Conservation (phyloP, 2,797 vertebrate genomes). For the Acridotheres tristis region DNA sequence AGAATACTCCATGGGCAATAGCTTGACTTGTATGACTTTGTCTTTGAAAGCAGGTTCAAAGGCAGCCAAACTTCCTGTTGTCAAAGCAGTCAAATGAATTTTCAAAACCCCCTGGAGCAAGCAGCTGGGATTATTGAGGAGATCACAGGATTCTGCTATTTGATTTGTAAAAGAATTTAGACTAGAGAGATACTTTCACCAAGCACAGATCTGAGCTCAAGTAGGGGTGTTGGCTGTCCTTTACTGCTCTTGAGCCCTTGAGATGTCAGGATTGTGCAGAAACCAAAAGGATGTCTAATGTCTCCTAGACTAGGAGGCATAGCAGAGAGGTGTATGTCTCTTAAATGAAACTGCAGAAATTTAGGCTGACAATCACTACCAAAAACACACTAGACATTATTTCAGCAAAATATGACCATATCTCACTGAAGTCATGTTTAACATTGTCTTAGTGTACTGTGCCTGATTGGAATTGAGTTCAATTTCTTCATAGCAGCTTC, state of each 20-base stretch:
- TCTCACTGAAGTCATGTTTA: not conserved
- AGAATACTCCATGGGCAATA: slow-evolving; percentile 2
- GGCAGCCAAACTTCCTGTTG: slow-evolving; percentile 43
- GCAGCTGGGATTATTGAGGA: slow-evolving; percentile 1
- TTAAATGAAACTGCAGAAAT: not conserved
- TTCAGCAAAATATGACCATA: not conserved
- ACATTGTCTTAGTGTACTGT: not conserved
- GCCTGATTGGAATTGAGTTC: not conserved
- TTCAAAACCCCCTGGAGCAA: not conserved
- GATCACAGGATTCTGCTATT: slow-evolving; percentile 20
- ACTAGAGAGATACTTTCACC: not conserved
- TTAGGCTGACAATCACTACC: not conserved
- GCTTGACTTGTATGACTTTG: slow-evolving; percentile 43
- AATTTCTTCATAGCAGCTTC: not conserved
- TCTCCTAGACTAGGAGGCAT: not conserved
- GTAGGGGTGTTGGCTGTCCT: not conserved
- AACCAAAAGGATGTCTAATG: not conserved
- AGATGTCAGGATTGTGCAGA: not conserved
- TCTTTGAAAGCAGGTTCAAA: slow-evolving; percentile 59
- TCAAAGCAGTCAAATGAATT: slow-evolving; percentile 25
- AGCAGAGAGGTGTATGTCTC: fast-evolving
- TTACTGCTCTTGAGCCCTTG: not conserved
- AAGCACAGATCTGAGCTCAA: not conserved
- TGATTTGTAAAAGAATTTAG: not conserved
- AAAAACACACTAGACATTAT: not conserved